Conservation (phyloP, 1,140 invertebrate genomes). For the Eubasilissa regina region DNA sequence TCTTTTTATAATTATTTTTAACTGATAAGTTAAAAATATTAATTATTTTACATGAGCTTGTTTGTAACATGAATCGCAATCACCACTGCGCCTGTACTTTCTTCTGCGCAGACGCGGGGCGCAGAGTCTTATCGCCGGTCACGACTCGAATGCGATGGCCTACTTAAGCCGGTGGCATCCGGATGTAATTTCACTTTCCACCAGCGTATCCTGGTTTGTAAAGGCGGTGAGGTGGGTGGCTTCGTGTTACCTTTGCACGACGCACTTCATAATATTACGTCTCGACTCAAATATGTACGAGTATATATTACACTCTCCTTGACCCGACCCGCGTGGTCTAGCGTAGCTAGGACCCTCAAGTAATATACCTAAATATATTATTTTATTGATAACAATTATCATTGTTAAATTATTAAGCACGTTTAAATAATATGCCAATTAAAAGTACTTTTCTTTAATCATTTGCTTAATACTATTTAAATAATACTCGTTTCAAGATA, state of each 20-base stretch:
- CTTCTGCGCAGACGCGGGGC: background rate
- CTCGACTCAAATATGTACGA: background rate
- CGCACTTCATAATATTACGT: conserved; percentile 19
- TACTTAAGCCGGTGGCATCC: conserved; percentile 38
- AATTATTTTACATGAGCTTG: too few relatives aligned
- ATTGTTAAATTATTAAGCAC: too few relatives aligned
- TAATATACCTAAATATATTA: too few relatives aligned
- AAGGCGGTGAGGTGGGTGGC: conserved; percentile 4
- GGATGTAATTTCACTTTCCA: conserved; percentile 50
- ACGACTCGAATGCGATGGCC: conserved; percentile 29
- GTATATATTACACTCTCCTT: background rate
- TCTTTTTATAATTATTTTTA: too few relatives aligned
- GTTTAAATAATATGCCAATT: too few relatives aligned
- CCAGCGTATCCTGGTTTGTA: conserved; percentile 43
- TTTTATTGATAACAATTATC: too few relatives aligned
- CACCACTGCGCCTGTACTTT: background rate
- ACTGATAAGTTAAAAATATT: too few relatives aligned
- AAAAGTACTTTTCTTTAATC: too few relatives aligned
- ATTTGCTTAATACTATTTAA: too few relatives aligned
- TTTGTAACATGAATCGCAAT: too few relatives aligned
- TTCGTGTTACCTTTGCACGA: background rate
- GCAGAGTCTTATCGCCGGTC: conserved; percentile 28
- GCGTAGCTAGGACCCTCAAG: background rate
- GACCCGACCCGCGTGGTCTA: background rate
- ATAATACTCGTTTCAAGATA: too few relatives aligned